Base-by-base conservation (phyloP, 1,140 invertebrate genomes). In the Archivesica marissinica region DNA sequence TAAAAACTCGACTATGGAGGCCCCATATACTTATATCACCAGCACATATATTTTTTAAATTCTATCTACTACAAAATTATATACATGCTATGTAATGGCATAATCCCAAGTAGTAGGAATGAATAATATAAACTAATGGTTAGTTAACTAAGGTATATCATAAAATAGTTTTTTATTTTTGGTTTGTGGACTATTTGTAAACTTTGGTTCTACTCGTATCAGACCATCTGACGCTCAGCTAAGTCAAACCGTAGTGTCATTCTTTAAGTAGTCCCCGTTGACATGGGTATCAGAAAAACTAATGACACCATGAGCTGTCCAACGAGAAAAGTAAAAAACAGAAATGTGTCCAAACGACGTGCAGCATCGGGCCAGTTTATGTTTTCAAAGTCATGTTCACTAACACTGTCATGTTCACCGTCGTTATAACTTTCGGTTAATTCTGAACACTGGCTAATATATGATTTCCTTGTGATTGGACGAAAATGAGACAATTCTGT, bases 241-340 rank as follows among this genome's bases (percentile, higher is more conserved):
- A n/a, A n/a, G n/a, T n/a, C n/a, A n/a, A n/a, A n/a, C n/a, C n/a
- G n/a, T n/a, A n/a, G n/a, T n/a, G n/a, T n/a, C n/a, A n/a, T 52
- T 52, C 23, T 20, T 52, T 23, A 64, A 64, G n/a, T 25, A 17
- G 52, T 28, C 13, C 59, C 59, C 7, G 61, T 38, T 1, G 23
- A 25, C 20, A 83, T 28, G 17, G 80, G 80, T 23, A 83, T 35
- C 9, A 83, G 50, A 56, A 83, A 83, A 47, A 83, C 47, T 17
- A 83, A 35, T 7, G 47, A 75, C 4, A 83, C 23, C n/a, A 56
- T 54, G 13, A 28, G 33, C 38, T 83, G 80, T n/a, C 38, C 70
- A 0, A 50, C 68, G 2, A 74, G 38, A 47, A 83, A 83, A n/a
- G 44, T 41, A 2, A 83, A 15, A 28, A 83, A 75, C n/a, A 83